Evolutionary conservation across 2,113 vertebrate genomes (phyloP).

Genomic region (Micromys minutus): DNA sequence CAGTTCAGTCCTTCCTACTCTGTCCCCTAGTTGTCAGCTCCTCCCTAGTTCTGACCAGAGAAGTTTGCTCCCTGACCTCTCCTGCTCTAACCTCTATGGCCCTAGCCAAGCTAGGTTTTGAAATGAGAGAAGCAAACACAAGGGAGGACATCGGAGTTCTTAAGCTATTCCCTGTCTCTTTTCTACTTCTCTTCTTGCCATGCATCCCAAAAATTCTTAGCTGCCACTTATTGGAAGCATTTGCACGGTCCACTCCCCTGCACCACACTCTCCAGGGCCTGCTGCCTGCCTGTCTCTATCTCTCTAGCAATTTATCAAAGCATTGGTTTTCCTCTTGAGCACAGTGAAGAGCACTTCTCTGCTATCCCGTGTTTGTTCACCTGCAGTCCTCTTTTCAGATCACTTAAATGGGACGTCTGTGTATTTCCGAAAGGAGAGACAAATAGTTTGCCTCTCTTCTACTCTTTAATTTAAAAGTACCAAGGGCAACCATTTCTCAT

Average conservation of each 20-base stretch:
- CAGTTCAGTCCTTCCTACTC: background rate
- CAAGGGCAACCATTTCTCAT: background rate
- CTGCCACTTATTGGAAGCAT: background rate
- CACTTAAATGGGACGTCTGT: background rate
- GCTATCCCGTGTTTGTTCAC: conserved; percentile 40
- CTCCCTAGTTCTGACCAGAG: background rate
- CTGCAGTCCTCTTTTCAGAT: conserved; percentile 38
- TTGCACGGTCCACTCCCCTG: background rate
- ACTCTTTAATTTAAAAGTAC: conserved; percentile 13
- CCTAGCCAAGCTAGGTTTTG: background rate
- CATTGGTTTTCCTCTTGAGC: background rate
- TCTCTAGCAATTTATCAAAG: background rate
- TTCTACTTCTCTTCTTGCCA: background rate
- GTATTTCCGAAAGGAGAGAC: background rate
- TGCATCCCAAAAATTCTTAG: background rate
- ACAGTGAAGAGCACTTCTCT: background rate
- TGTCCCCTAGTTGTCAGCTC: background rate
- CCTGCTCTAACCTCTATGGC: background rate
- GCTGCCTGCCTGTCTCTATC: background rate
- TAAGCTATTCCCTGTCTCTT: background rate
- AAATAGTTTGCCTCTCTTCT: conserved; percentile 14
- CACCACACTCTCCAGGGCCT: background rate
- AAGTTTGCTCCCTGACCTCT: background rate
- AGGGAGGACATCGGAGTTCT: background rate
- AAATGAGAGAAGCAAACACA: background rate